phyloP scores from a whole-genome alignment of 2,113 vertebrate species.

The Phaetusa simplex region DNA sequence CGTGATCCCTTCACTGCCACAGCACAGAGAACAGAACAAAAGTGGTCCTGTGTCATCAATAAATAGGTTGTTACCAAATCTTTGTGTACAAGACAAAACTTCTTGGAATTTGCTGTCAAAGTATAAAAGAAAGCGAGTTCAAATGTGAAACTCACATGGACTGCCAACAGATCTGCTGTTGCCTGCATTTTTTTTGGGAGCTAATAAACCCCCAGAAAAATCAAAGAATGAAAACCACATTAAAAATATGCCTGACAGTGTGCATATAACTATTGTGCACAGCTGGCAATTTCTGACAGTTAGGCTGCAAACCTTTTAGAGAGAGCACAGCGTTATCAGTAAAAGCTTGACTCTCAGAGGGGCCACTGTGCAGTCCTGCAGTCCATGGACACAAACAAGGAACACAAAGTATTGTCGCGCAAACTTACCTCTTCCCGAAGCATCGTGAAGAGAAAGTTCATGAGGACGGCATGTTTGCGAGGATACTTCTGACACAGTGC shows the following conservation, averaged over 20 bases:
- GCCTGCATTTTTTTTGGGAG: conserved; percentile 13
- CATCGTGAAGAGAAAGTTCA: conserved; percentile 86
- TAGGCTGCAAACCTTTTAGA: background rate
- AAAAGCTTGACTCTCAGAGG: background rate
- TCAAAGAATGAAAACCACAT: background rate
- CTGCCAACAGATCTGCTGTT: conserved; percentile 14
- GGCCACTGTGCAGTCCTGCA: background rate
- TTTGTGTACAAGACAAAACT: conserved; percentile 30
- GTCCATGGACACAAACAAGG: background rate
- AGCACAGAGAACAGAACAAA: conserved; percentile 9
- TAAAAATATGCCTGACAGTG: background rate
- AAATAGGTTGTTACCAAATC: background rate
- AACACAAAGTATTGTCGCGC: background rate
- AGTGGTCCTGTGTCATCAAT: background rate
- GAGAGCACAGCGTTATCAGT: background rate
- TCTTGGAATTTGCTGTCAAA: conserved; percentile 47
- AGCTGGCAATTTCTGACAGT: background rate
- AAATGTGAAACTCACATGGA: background rate
- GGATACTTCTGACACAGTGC: conserved; percentile 84
- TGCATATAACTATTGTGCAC: background rate
- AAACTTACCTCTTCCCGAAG: conserved; percentile 80
- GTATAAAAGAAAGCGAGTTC: conserved; percentile 21
- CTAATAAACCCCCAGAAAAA: background rate
- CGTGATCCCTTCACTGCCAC: background rate
- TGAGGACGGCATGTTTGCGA: conserved; percentile 80